A percentile compares a stretch with the other conserved stretches of the same genome.
Conservation (phyloP, 2,888 invertebrate species). For the Lingula anatina region DNA sequence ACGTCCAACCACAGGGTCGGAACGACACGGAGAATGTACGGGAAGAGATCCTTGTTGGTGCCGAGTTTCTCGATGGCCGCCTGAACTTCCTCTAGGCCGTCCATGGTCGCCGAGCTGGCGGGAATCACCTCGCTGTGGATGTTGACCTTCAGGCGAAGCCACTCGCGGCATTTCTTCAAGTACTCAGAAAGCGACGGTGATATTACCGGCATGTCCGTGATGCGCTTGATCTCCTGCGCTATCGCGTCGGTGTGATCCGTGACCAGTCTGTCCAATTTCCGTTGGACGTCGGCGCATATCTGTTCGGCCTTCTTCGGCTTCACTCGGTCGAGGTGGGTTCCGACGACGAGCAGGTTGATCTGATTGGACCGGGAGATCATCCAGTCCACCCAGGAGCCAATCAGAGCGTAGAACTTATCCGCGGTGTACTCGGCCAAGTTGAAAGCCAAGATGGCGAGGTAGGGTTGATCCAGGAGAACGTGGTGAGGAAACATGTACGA, state of each 20-base stretch:
- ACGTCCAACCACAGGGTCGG: constrained; percentile 49
- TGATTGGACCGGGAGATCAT: constrained; percentile 44
- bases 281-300: constrained; percentile 21
- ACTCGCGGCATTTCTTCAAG: too few relatives aligned
- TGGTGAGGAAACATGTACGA: constrained; percentile 38
- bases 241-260: constrained; percentile 21
- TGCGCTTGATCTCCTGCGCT: constrained; percentile 31
- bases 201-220: constrained; percentile 37
- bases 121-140: constrained; percentile 35
- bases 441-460: constrained; percentile 40
- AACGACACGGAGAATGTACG: constrained; percentile 35
- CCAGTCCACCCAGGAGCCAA: constrained; percentile 48
- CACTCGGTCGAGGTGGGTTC: constrained; percentile 40
- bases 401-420: constrained; percentile 29
- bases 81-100: constrained; percentile 31
- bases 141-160: constrained; percentile 23
- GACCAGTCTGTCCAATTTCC: constrained; percentile 20
- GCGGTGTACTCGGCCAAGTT: constrained; percentile 37
- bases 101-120: constrained; percentile 28
- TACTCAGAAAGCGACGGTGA: constrained; percentile 43
- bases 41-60: constrained; percentile 31
- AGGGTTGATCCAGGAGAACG: constrained; percentile 39
- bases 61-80: constrained; percentile 32
- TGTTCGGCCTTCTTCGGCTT: constrained; percentile 14
- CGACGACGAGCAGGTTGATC: constrained; percentile 38